Percentiles rank a stretch among this genome's conserved stretches.
Evolutionary conservation across 2,797 vertebrate species (phyloP).

Genomic region (Mus spretus): DNA sequence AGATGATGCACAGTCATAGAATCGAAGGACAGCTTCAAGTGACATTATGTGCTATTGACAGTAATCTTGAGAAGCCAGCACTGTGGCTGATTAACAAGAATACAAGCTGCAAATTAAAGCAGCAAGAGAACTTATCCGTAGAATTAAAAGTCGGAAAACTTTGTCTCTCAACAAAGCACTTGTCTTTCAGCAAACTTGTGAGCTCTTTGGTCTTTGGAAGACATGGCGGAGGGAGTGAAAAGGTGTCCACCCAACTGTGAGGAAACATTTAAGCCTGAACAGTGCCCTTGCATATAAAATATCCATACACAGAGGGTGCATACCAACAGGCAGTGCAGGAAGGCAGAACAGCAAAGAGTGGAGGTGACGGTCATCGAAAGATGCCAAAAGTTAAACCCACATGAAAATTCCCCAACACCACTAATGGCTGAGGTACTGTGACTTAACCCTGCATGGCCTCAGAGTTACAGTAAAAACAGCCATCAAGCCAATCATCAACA

Average conservation of each 20-base stretch:
- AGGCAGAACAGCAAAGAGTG: background rate
- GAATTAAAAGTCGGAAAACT: slow-evolving; percentile 11
- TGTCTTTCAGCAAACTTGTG: slow-evolving; percentile 1
- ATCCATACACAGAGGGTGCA: background rate
- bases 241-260: background rate
- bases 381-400: background rate
- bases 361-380: background rate
- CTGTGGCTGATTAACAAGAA: slow-evolving; percentile 32
- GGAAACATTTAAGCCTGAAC: background rate
- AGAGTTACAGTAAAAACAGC: background rate
- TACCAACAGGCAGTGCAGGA: background rate
- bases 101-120: slow-evolving; percentile 25
- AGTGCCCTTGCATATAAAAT: background rate
- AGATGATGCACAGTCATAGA: background rate
- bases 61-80: slow-evolving; percentile 15
- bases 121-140: slow-evolving; percentile 33
- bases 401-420: background rate
- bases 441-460: background rate
- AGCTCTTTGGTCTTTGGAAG: background rate
- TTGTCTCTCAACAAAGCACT: background rate
- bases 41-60: background rate
- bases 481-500: background rate
- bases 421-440: background rate
- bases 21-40: background rate
- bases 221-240: background rate